These are phyloP conservation scores for Megastigmus dorsalis DNA, from an alignment of 2,888 invertebrate species.

Conservation along the genomic window DNA sequence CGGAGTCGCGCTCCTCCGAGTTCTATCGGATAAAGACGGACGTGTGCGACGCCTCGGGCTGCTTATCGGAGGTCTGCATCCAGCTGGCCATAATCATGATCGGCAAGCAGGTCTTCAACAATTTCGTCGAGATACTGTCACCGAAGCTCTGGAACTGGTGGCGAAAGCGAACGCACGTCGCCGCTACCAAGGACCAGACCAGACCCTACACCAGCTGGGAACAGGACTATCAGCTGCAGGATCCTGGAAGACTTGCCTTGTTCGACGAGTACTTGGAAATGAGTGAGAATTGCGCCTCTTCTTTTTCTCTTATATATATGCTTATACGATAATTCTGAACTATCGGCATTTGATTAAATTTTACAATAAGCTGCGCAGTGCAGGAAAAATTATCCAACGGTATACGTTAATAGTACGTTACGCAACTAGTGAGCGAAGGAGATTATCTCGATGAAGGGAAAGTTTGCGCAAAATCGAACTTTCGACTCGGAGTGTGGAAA, in stretches of 20 bases:
- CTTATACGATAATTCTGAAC: too few species aligned
- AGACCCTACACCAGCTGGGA: slow-evolving; percentile 92
- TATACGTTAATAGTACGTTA: too few species aligned
- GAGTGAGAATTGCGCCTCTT: too few species aligned
- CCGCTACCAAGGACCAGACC: slow-evolving; percentile 83
- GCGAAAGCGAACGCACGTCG: slow-evolving; percentile 86
- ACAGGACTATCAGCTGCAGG: slow-evolving; percentile 93
- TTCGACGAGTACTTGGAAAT: slow-evolving; percentile 99
- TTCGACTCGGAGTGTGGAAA: too few species aligned
- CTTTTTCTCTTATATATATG: too few species aligned
- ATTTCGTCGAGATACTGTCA: slow-evolving; percentile 91
- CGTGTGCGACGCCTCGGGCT: slow-evolving; percentile 94
- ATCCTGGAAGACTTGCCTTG: slow-evolving; percentile 90
- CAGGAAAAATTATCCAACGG: too few species aligned
- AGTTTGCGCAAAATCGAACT: too few species aligned
- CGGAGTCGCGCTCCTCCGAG: slow-evolving; percentile 83
- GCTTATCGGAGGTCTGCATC: slow-evolving; percentile 92
- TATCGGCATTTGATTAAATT: too few species aligned
- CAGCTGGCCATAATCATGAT: slow-evolving; percentile 96
- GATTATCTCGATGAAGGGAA: too few species aligned
- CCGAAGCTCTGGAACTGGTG: slow-evolving; percentile 96
- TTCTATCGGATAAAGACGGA: slow-evolving; percentile 88
- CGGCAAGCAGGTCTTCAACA: slow-evolving; percentile 95
- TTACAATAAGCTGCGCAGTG: too few species aligned
- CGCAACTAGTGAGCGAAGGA: too few species aligned